These are phyloP conservation scores for Propithecus coquereli DNA, from an alignment of 2,113 vertebrate genomes.

Conservation along the genomic window DNA sequence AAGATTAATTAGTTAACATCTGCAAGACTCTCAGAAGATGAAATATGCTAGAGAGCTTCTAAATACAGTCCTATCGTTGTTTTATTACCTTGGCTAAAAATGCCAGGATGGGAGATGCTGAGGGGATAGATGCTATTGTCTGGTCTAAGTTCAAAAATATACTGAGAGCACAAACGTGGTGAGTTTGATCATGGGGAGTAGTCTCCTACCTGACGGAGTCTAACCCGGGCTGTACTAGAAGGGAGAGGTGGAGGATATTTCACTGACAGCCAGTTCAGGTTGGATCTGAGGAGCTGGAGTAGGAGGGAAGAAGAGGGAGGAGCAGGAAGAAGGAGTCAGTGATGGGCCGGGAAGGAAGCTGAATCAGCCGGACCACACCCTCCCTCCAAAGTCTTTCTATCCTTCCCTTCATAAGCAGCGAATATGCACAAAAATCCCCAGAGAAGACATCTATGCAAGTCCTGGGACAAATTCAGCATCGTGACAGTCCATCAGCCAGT, in stretches of 20 bases:
- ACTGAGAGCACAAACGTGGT: background rate
- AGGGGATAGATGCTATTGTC: background rate
- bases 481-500: background rate
- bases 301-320: slow-evolving; percentile 1
- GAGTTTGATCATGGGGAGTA: background rate
- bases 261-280: background rate
- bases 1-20: slow-evolving; percentile 62
- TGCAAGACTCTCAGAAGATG: slow-evolving; percentile 40
- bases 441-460: background rate
- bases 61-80: slow-evolving; percentile 29
- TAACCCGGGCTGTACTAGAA: background rate
- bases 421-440: background rate
- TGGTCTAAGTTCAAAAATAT: background rate
- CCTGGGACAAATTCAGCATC: background rate
- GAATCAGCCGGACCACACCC: slow-evolving; percentile 50
- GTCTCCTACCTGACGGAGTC: background rate
- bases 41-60: background rate
- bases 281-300: background rate
- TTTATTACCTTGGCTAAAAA: slow-evolving; percentile 14
- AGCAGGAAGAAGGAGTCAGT: background rate
- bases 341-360: background rate
- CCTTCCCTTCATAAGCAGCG: slow-evolving; percentile 21
- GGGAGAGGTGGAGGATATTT: background rate
- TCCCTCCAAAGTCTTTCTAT: slow-evolving; percentile 27
- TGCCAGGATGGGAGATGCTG: background rate